Evolutionary conservation across 2,797 vertebrate species (phyloP), one percentile per base, ranked within the genome.

Genomic region (Clarias platycephalus): DNA sequence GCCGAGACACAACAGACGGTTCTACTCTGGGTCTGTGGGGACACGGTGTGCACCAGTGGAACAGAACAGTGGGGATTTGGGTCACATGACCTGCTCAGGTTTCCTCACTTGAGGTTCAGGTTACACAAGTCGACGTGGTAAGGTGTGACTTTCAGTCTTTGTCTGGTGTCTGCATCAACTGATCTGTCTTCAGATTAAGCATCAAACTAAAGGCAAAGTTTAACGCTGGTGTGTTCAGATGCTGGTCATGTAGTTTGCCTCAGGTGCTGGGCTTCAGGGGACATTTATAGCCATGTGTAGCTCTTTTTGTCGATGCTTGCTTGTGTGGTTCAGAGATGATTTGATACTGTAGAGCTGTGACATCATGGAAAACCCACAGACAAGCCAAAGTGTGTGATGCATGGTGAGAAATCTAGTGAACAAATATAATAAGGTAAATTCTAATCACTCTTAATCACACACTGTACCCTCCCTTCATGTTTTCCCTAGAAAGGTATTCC

Each of bases 121-220:
- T 92, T 92, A 90, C 93, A 88, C 57, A 79, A 79, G 86, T 88
- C 77, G 85, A 49, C 62, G 62, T 66, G 78, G 87, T 72, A 5
- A 93, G 92, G 94, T 94, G 93, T 93, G 93, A 93, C 90, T 91
- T 94, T 94, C 89, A 93, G 90, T 87, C 83, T 81, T 76, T 24
- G 82, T 93, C 90, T 82, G 84, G 91, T 93, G 93, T 86, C 85
- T 66, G 91, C 90, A 90, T 86, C 87, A 86, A 92, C 89, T 87
- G 72, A 89, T 86, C 84, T 0, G 2, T 71, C 85, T 90, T 88
- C 75, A 86, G 85, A 78, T 63, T 66, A 78, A 9, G 71, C 84
- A 79, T 40, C 63, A 58, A 55, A 57, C 34, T 44, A 79, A 15
- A 67, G 80, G 15, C 37, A 44, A 22, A 3, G 2, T 66, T 53